Conservation (phyloP, 2,797 vertebrate genomes). For the Rhinella marina region DNA sequence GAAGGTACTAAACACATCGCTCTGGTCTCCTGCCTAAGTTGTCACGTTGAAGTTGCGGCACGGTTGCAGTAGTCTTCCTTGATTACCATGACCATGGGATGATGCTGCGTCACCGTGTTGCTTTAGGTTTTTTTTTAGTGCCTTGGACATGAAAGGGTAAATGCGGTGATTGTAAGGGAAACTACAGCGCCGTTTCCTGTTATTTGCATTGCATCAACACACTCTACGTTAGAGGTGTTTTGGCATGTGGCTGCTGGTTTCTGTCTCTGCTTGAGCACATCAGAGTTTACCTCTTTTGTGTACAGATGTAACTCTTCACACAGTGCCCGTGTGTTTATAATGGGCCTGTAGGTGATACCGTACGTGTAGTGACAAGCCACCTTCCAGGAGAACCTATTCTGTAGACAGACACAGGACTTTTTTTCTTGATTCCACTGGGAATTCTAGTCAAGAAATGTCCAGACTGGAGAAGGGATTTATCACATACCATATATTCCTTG, state of each 20-base stretch:
- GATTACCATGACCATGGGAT: background rate
- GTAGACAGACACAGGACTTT: background rate
- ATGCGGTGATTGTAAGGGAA: background rate
- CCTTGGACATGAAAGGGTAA: background rate
- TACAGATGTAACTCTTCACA: background rate
- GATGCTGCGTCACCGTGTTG: no score
- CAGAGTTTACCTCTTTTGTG: background rate
- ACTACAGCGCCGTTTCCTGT: background rate
- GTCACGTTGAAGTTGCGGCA: no score
- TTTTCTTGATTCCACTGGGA: background rate
- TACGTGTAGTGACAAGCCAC: background rate
- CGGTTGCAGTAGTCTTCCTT: no score
- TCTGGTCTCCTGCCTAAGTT: no score
- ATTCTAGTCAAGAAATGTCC: background rate
- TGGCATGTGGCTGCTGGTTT: background rate
- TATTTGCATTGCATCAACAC: slow-evolving; percentile 1
- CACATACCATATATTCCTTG: no score
- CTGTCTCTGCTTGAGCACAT: background rate
- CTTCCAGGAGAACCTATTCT: background rate
- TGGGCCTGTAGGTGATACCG: background rate
- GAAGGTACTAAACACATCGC: no score
- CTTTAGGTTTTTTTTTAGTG: no score
- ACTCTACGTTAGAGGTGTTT: background rate
- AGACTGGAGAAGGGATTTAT: no score
- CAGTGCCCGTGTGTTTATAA: background rate